A percentile compares a stretch with the other conserved stretches of the same genome.
Conservation (phyloP, 2,113 vertebrate species). For the Lampris incognitus region DNA sequence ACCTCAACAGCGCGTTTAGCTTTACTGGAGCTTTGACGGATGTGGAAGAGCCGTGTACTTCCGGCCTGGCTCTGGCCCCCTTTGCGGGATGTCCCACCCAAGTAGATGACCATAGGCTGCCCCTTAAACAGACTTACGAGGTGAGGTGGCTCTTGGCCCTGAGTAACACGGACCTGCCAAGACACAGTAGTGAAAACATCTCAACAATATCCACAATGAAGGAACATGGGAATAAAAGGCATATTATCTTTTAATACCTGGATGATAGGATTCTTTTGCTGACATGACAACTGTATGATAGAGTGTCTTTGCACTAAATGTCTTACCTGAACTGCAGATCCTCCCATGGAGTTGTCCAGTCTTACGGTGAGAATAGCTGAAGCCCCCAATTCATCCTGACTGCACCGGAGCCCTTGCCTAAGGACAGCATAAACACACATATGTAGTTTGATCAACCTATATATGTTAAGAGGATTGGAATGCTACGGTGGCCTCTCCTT, state of each 20-base stretch:
- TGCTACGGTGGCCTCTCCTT: not conserved
- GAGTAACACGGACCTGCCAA: slow-evolving; percentile 82
- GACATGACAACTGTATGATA: not conserved
- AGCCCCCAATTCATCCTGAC: slow-evolving; percentile 72
- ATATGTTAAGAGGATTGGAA: not conserved
- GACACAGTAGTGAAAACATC: not conserved
- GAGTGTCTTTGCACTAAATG: not conserved
- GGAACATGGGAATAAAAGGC: too few species aligned
- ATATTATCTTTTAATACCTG: not conserved
- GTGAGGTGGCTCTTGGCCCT: slow-evolving; percentile 82
- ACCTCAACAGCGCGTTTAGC: slow-evolving; percentile 83
- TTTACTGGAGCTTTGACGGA: slow-evolving; percentile 74
- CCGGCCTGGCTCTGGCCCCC: slow-evolving; percentile 57
- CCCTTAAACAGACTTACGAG: slow-evolving; percentile 81
- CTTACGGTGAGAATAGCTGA: slow-evolving; percentile 78
- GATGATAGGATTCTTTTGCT: not conserved
- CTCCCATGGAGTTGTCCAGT: slow-evolving; percentile 78
- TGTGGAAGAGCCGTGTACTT: slow-evolving; percentile 78
- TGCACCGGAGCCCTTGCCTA: slow-evolving; percentile 81
- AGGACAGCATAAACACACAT: slow-evolving; percentile 22
- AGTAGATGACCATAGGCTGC: slow-evolving; percentile 76
- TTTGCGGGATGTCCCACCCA: slow-evolving; percentile 78
- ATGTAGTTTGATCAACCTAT: not conserved
- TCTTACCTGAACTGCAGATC: slow-evolving; percentile 78
- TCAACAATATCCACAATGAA: not conserved